Evolutionary conservation across 2,888 invertebrate genomes (phyloP), one percentile per base, ranked within the genome.

Genomic region (Archips xylosteana): DNA sequence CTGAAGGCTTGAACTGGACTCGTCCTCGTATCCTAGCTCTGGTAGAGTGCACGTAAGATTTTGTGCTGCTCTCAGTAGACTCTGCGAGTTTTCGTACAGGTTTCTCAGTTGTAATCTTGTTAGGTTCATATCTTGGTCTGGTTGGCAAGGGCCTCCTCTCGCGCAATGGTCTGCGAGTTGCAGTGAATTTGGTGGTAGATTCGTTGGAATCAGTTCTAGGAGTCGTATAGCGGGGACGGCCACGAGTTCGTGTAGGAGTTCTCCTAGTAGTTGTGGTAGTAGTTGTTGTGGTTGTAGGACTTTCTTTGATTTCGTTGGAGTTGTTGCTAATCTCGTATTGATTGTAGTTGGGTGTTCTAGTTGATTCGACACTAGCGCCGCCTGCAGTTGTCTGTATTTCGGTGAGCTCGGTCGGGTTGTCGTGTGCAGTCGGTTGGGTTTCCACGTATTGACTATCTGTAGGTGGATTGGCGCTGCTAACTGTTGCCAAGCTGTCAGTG

Each of bases 101-200:
- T 78, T 85, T 89, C 79, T 94, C 94, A 45, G 92, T 88, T 10
- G 90, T 89, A 42, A 91, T 89, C 83, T 86, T 92, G 75, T 92
- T 93, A 51, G 89, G 86, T 85, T 94, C 94, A 78, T 89, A 92
- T 77, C 83, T 86, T 49, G 87, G 77, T 80, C 89, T 89, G 4
- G 84, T 76, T 5, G 92, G 87, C 70, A 89, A 76, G 13, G 95
- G 96, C 79, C 91, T 93, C 71, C 95, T 92, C 77, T 95, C 95
- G 76, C 95, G 92, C 57, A 92, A 81, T 51, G 95, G 93, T 45
- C 94, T 95, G 65, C 95, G 90, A 15, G 95, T 95, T 3, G 88
- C 82, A 12, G 87, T 78, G 39, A 89, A 82, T 76, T 89, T 92
- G 34, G 92, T 87, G 47, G 87, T 88, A 64, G 89, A 88, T 82